phyloP scores from a whole-genome alignment of 2,888 invertebrate genomes.

The Anthoptus insignis region DNA sequence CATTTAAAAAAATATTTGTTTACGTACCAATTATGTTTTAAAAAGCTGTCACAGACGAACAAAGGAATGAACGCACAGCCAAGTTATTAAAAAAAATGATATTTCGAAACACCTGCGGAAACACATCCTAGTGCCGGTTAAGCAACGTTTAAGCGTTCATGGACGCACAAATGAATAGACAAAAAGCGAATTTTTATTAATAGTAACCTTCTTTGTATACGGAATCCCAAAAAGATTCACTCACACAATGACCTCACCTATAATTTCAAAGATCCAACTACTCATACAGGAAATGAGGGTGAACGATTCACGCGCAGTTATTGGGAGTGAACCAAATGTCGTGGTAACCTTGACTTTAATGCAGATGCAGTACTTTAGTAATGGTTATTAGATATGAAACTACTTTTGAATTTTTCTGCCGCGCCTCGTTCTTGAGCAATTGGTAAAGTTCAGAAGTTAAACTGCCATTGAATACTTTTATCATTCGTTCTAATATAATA shows the following conservation, averaged over 20 bases:
- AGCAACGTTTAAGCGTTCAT: no score
- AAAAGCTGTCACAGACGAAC: no score
- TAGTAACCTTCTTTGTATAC: background rate
- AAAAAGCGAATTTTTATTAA: no score
- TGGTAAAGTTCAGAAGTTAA: conserved; percentile 10
- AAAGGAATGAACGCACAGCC: no score
- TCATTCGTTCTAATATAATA: background rate
- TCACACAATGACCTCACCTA: background rate
- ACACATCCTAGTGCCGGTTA: no score
- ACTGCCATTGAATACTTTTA: background rate
- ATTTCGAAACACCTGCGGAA: no score
- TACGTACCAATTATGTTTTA: no score
- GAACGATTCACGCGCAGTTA: conserved; percentile 4
- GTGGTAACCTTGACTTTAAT: conserved; percentile 22
- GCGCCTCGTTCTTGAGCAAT: conserved; percentile 1
- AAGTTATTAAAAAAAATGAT: no score
- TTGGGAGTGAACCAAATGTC: conserved; percentile 13
- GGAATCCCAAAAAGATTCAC: background rate
- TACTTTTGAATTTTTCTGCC: conserved; percentile 19
- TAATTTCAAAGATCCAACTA: background rate
- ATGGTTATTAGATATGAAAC: conserved; percentile 10
- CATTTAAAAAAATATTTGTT: no score
- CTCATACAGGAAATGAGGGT: conserved; percentile 19
- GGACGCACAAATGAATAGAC: no score
- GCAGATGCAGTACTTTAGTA: conserved; percentile 18